phyloP scores from a whole-genome alignment of 1,140 invertebrate genomes.

The Cyclina sinensis region DNA sequence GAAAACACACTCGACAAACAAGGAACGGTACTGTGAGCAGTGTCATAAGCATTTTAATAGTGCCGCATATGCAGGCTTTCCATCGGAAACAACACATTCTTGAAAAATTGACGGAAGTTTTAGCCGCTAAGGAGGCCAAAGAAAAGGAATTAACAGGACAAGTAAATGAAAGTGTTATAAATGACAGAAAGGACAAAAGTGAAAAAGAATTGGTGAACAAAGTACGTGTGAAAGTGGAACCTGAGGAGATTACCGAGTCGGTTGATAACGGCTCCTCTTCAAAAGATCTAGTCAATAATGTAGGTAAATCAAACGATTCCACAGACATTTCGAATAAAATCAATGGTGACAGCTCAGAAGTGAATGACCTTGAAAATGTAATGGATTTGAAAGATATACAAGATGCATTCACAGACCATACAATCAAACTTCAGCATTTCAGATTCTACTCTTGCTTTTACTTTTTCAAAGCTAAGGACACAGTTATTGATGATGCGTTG shows the following conservation, averaged over 20 bases:
- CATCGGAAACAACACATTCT: constrained; percentile 66
- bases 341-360: not conserved
- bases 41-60: constrained; percentile 65
- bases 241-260: not conserved
- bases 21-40: constrained; percentile 47
- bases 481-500: constrained; percentile 4
- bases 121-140: constrained; percentile 14
- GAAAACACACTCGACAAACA: constrained; percentile 50
- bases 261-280: not conserved
- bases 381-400: constrained; percentile 53
- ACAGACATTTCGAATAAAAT: not conserved
- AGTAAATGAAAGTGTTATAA: not conserved
- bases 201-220: constrained; percentile 9
- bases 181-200: not conserved
- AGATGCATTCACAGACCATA: constrained; percentile 21
- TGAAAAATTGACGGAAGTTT: constrained; percentile 47
- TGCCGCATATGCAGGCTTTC: constrained; percentile 33
- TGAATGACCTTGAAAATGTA: not conserved
- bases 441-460: constrained; percentile 55
- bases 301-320: not conserved
- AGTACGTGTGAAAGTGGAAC: not conserved
- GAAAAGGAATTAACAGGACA: not conserved
- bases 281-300: not conserved
- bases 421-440: constrained; percentile 43
- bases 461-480: constrained; percentile 58